These are phyloP conservation scores for Teleogryllus occipitalis DNA, from an alignment of 1,140 invertebrate genomes.

Conservation along the genomic window DNA sequence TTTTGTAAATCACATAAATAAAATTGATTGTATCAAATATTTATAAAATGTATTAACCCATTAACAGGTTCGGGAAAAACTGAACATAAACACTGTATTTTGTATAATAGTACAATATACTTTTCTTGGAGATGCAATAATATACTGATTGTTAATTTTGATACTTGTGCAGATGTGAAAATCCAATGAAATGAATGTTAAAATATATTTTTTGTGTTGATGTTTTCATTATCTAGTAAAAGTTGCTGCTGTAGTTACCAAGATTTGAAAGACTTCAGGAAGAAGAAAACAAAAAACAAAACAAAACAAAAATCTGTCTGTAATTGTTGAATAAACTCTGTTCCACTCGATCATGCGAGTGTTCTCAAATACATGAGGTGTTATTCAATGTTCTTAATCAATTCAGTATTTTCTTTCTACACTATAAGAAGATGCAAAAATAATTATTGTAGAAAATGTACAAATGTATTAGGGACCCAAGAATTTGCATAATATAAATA, in stretches of 20 bases:
- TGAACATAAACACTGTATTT: background rate
- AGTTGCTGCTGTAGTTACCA: background rate
- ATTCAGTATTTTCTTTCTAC: too few species aligned
- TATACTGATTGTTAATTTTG: background rate
- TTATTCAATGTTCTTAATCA: too few species aligned
- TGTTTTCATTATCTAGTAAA: background rate
- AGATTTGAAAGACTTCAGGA: background rate
- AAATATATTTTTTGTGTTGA: too few species aligned
- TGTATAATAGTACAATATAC: background rate
- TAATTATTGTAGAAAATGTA: too few species aligned
- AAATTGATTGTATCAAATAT: background rate
- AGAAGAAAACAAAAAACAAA: background rate
- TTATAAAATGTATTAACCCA: background rate
- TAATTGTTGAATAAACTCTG: background rate
- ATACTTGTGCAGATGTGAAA: background rate
- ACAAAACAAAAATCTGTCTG: background rate
- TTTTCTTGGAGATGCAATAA: background rate
- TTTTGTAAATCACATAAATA: background rate
- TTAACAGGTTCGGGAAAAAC: background rate
- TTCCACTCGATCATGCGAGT: too few species aligned
- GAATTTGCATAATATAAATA: background rate
- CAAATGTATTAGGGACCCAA: background rate
- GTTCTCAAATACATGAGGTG: too few species aligned
- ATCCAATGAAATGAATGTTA: background rate
- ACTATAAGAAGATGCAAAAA: too few species aligned